phyloP scores from a whole-genome alignment of 2,113 vertebrate genomes.

The Pseudolaguvia tuberculata region DNA sequence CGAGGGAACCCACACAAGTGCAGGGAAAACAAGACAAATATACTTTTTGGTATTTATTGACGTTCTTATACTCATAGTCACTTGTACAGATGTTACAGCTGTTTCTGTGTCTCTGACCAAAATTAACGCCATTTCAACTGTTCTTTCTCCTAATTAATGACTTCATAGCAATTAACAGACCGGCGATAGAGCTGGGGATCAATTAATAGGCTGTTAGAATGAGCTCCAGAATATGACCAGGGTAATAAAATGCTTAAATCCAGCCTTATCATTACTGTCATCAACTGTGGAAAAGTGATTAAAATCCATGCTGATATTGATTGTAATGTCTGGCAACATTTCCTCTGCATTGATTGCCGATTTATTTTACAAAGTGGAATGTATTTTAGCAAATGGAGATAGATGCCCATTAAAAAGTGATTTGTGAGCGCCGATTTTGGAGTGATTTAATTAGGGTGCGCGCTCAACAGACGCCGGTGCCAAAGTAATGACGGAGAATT shows the following conservation, averaged over 20 bases:
- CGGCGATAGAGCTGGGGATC: background rate
- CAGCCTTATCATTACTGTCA: constrained; percentile 14
- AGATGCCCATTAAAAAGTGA: constrained; percentile 24
- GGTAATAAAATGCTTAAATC: constrained; percentile 23
- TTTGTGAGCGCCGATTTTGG: constrained; percentile 12
- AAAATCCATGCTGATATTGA: constrained; percentile 25
- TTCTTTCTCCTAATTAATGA: background rate
- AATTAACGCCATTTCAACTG: background rate
- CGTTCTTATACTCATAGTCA: too few relatives aligned
- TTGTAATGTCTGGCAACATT: constrained; percentile 18
- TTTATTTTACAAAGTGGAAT: constrained; percentile 33
- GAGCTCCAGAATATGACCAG: constrained; percentile 10
- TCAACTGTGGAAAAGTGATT: constrained; percentile 26
- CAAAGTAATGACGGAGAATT: background rate
- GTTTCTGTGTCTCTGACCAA: constrained; percentile 9
- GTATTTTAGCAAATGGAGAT: constrained; percentile 27
- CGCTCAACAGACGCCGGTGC: background rate
- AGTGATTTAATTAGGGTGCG: background rate
- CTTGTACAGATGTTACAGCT: background rate
- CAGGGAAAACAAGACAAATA: too few relatives aligned
- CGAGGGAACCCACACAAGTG: too few relatives aligned
- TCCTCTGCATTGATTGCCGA: constrained; percentile 30
- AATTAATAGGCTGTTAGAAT: constrained; percentile 28
- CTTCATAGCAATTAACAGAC: background rate
- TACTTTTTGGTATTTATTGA: too few relatives aligned